Evolutionary conservation across 2,113 vertebrate genomes (phyloP), one percentile per base, ranked within the genome.

Genomic region (Seriola quinqueradiata): DNA sequence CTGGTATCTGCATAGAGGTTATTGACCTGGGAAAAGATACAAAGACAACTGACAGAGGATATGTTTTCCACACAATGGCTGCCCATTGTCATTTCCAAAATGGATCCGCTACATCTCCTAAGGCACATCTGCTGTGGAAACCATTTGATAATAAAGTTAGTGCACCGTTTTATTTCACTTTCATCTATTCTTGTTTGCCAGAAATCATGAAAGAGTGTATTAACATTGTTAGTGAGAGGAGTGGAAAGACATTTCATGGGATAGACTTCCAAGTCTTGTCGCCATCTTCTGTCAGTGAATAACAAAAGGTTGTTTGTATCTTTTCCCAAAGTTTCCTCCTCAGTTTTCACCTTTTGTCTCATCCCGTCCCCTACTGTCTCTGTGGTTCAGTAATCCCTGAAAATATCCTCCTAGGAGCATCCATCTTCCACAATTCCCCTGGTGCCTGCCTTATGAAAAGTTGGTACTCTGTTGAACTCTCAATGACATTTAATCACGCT

Each of bases 51-150:
- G 75, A 89, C 70, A 36, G 50, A 58, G 67, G 42, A 83, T 76
- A 38, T 82, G 81, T 89, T 93, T 88, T 89, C 85, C 92, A 85
- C 64, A 50, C 79, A 85, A 57, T 71, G 48, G 48, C 79, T 84
- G 78, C 81, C 59, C 63, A n/a, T 77, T 89, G 68, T 79, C 75
- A 79, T 73, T 86, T 82, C 68, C 82, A 65, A 79, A 85, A 80
- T 38, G 8, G 70, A 84, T 80, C 52, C 3, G 67, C 63, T 28
- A 3, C 5, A 66, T 76, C 69, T 72, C 68, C 61, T 25, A 32
- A 77, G 74, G 67, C 28, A 67, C 77, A 81, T 89, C 66, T 89
- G 82, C 58, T 67, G 75, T 46, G 46, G 79, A 89, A 83, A 86
- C 58, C 81, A 77, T 79, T 80, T 42, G 21, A 86, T 82, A 70